Base-by-base conservation (phyloP, 1,140 invertebrate genomes). In the Drosophila kanapiae region DNA sequence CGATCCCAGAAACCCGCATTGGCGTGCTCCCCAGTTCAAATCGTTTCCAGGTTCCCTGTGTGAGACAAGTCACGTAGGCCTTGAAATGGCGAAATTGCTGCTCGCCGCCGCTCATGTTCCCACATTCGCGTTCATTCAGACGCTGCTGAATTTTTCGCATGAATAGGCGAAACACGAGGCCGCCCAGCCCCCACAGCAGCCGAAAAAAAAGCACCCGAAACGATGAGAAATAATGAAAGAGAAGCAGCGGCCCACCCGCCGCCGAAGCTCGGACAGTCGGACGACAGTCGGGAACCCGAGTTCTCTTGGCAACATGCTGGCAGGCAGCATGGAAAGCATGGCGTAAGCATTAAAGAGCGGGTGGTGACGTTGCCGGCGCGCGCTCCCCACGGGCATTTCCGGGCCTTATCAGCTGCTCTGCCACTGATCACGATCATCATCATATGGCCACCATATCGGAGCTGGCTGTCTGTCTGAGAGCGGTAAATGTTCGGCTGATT, bases 1-100 rank as follows among this genome's bases (percentile, higher is more conserved):
- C 64, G 35, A 48, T 67, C 53, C 51, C 53, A 54, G 53, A 54
- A 54, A 16, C 51, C 48, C 76, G 51, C 47, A 70, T 60, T 60
- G 65, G 43, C 75, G 35, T 69, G 59, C 49, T 43, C 60, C 74
- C 64, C 74, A 74, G 67, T 71, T 76, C 49, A 77, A 69, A 70
- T 53, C 63, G 67, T 70, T 69, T 47, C 62, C 27, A 76, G 68
- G 68, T 77, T 43, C 56, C 56, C 53, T 87, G 84, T 82, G 83
- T 87, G 84, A 87, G 84, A 88, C 80, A 75, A 88, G 84, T 87
- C 84, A 87, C 84, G 84, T 87, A 87, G 84, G 84, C 84, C 84
- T 87, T 87, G 84, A 87, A 87, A 80, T 74, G 63, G 84, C 71
- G 61, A 88, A 82, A 80, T 88, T 87, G 63, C 84, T 87, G 65